Evolutionary conservation across 64 coral and sea anemone genomes (phyloP), one percentile per base, ranked within the genome.

Genomic region (Stylophora pistillata): DNA sequence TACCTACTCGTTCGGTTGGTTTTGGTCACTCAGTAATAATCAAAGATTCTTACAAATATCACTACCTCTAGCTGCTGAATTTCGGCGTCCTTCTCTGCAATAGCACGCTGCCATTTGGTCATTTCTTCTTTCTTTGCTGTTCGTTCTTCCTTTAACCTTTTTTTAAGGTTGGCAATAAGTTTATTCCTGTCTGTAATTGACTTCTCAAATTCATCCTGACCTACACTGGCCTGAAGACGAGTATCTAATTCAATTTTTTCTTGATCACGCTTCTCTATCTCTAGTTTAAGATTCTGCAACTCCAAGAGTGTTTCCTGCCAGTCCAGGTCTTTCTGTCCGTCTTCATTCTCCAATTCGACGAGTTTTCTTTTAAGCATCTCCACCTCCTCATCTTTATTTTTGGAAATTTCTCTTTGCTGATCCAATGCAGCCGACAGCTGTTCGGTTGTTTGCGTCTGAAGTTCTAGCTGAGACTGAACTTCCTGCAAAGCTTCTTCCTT

Each of bases 111-210:
- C 11, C 58, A 77, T 53, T 92, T 80, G 63, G 26, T 81, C 28
- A 90, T 74, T 18, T 90, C 89, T 13, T 81, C 71, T 73, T 83
- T 90, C 66, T 90, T 90, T 37, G 83, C 90, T 18, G 72, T 65
- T 31, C 90, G 58, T 54, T 92, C 90, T 66, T 92, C 90, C 58
- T 92, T 92, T 15, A 92, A 64, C 63, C 85, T 86, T 79, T 86
- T 86, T 62, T 92, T 92, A 1, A 92, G 74, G 26, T 78, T 83
- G 20, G 83, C 57, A 17, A 92, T 92, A 15, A 92, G 85, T 72
- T 86, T 85, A 64, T 92, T 85, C 30, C 85, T 92, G 10, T 92
- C 90, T 4, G 60, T 64, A 23, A 92, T 75, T 16, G 90, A 59
- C 30, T 92, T 92, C 58, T 86, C 70, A 33, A 86, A 71, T 20